Percentiles rank a stretch among this genome's conserved stretches.
Evolutionary conservation across 2,797 vertebrate genomes (phyloP).

Genomic region (Coluber constrictor): DNA sequence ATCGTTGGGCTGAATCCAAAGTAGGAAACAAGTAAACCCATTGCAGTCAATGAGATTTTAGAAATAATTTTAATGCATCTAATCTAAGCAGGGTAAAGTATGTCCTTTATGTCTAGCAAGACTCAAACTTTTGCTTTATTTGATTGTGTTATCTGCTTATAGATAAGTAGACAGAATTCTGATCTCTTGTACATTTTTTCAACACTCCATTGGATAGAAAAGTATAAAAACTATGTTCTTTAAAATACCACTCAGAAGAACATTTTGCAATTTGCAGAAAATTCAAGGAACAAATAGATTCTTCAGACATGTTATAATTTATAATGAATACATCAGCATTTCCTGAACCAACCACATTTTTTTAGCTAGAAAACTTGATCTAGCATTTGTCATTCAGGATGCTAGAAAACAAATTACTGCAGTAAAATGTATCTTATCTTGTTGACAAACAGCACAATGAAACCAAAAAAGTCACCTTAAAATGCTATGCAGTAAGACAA

Average conservation of each 20-base stretch:
- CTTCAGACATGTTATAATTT: not conserved
- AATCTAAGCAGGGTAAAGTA: not conserved
- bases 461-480: conserved; percentile 18
- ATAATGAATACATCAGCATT: conserved; percentile 10
- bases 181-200: not conserved
- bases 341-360: conserved; percentile 8
- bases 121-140: not conserved
- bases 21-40: not conserved
- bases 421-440: not conserved
- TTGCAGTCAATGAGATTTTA: not conserved
- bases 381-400: not conserved
- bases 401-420: conserved; percentile 28
- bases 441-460: conserved; percentile 26
- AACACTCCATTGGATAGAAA: not conserved
- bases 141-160: not conserved
- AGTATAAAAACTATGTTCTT: not conserved
- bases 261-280: not conserved
- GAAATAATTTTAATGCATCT: not conserved
- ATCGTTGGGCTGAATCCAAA: not conserved
- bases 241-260: conserved; percentile 15
- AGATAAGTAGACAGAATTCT: not conserved
- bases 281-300: not conserved
- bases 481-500: not conserved
- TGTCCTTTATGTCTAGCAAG: not conserved
- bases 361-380: not conserved